Percentiles rank a stretch among this genome's conserved stretches.
phyloP scores from a whole-genome alignment of 2,888 invertebrate genomes.

The Glyphotaelius pellucidus region DNA sequence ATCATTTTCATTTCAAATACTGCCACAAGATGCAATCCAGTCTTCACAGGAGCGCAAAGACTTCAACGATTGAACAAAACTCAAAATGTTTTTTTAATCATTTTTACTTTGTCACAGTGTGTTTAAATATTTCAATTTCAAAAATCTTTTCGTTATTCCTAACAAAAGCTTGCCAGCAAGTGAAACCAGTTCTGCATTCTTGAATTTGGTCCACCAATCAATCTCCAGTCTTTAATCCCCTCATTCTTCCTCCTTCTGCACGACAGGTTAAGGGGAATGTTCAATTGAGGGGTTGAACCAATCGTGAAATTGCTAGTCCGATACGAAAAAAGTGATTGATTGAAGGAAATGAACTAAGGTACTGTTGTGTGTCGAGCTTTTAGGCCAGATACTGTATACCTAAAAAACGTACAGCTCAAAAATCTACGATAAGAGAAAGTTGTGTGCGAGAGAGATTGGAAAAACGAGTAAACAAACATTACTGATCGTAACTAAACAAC shows the following conservation, averaged over 20 bases:
- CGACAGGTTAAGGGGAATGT: conserved; percentile 48
- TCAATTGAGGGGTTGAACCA: conserved; percentile 62
- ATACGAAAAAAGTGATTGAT: conserved; percentile 65
- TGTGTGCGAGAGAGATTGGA: background rate
- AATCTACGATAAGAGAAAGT: background rate
- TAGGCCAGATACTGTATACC: background rate
- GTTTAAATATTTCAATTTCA: background rate
- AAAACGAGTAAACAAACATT: background rate
- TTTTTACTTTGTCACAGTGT: background rate
- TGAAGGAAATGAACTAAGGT: conserved; percentile 50
- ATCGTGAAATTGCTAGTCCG: conserved; percentile 64
- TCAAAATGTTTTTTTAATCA: no score
- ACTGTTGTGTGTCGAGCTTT: background rate
- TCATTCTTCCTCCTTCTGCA: conserved; percentile 13
- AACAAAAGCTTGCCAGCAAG: background rate
- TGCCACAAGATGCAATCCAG: background rate
- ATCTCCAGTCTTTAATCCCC: conserved; percentile 46
- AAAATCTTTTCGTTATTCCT: background rate
- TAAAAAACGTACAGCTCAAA: background rate
- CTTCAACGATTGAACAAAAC: background rate
- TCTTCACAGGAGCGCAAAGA: background rate
- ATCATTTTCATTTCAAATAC: background rate
- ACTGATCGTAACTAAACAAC: background rate
- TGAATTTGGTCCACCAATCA: conserved; percentile 36
- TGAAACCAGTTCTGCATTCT: conserved; percentile 6